These are phyloP conservation scores for Mycteria americana DNA, from an alignment of 2,797 vertebrate genomes.

Conservation along the genomic window DNA sequence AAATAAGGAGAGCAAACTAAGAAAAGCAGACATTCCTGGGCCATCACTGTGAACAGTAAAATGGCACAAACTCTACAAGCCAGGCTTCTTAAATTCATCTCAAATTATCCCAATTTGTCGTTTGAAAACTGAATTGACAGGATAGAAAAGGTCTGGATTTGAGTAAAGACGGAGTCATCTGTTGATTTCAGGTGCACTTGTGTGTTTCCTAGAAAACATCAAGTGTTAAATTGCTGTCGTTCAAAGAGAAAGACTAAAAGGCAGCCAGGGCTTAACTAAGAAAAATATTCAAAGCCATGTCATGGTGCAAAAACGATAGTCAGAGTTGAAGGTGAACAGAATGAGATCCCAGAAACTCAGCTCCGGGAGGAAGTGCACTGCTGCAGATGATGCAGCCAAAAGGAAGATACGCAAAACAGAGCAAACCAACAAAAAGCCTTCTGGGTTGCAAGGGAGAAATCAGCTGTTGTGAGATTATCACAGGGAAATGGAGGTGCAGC, in stretches of 20 bases:
- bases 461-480: background rate
- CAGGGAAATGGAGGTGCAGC: background rate
- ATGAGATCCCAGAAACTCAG: background rate
- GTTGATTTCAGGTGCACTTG: background rate
- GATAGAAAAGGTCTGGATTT: background rate
- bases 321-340: background rate
- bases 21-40: background rate
- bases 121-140: background rate
- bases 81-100: background rate
- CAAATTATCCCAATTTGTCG: background rate
- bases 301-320: background rate
- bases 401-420: background rate
- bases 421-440: too few relatives aligned
- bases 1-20: background rate
- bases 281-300: background rate
- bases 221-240: background rate
- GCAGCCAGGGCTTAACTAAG: background rate
- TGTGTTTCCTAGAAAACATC: background rate
- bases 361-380: background rate
- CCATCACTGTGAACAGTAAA: background rate
- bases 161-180: background rate
- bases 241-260: background rate
- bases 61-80: background rate
- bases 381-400: background rate
- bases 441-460: too few relatives aligned